Evolutionary conservation across 1,140 invertebrate species (phyloP), one percentile per base, ranked within the genome.

Genomic region (Caerostris darwini): DNA sequence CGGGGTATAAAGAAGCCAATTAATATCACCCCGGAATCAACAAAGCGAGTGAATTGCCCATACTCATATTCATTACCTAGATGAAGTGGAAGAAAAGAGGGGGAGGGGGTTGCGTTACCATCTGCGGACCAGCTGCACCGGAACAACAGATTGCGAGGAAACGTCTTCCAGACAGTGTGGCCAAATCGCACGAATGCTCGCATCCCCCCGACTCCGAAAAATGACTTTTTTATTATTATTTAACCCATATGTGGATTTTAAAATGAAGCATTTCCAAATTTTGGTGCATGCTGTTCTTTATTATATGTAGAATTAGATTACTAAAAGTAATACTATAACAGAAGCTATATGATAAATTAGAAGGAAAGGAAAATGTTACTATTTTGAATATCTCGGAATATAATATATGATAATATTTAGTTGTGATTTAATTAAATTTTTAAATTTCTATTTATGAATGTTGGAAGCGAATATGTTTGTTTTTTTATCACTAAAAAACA

Each of bases 111-210:
- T 67, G 57, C 50, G 67, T 77, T 67, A 54, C 92, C 92, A 94
- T 94, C 92, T 94, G 86, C 69, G 67, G 17, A 12, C 56, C 92
- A 94, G 83, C 92, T 94, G 92, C 86, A 54, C 57, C 90, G 67
- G 77, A 89, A 89, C 92, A 82, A 94, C 92, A 94, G 92, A 94
- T 64, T 17, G 58, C n/a, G 58, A 94, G 92, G 92, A 94, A 94
- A 53, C 83, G 83, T 88, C 86, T 88, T 88, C 71, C 71, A 77
- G 71, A 77, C 71, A 77, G 50, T 77, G 71, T 50, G 71, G 71
- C 71, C 71, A 50, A 77, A 14, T 14, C 34, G 69, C 69, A 71
- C 69, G 69, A 64, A 34, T 64, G 61, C 61, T 17, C 17, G 61
- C 61, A 12, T 64, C 61, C 61, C 61, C 5, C 7, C 61, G 17